Conservation (phyloP, 2,888 invertebrate species). For the Drosophila mimetica region DNA sequence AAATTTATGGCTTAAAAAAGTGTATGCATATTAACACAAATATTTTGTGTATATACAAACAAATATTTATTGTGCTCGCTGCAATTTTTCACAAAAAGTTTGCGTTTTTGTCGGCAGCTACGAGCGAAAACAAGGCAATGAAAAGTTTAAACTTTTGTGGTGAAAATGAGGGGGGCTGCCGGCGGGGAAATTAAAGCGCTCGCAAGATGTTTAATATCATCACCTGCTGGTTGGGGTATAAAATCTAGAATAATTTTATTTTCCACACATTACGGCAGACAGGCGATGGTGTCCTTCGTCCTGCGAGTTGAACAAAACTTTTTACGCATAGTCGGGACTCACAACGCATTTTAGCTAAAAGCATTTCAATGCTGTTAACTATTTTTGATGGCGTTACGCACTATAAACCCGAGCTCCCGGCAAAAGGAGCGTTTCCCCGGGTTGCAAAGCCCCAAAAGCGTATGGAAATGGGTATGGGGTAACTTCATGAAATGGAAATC, state of each 20-base stretch:
- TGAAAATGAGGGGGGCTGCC: background rate
- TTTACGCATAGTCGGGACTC: constrained; percentile 44
- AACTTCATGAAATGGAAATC: constrained; percentile 36
- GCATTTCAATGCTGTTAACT: constrained; percentile 76
- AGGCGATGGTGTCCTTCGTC: background rate
- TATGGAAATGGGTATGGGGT: background rate
- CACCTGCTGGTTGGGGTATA: constrained; percentile 31
- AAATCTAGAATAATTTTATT: constrained; percentile 55
- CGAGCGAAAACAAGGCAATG: constrained; percentile 32
- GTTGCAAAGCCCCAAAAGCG: background rate
- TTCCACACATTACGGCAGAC: constrained; percentile 29
- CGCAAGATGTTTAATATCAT: constrained; percentile 17
- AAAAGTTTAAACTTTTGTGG: constrained; percentile 58
- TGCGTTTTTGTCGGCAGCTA: constrained; percentile 25
- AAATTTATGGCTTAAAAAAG: constrained; percentile 58
- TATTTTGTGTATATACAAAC: constrained; percentile 24
- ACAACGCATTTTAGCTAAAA: constrained; percentile 65
- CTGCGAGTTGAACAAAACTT: constrained; percentile 39
- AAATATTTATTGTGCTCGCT: constrained; percentile 53
- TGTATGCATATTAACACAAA: constrained; percentile 46
- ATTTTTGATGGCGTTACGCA: constrained; percentile 71
- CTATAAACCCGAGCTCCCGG: constrained; percentile 56
- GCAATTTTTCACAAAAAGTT: constrained; percentile 50
- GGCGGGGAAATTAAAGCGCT: constrained; percentile 21
- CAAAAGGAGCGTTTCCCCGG: constrained; percentile 14